phyloP scores from a whole-genome alignment of 2,797 vertebrate genomes.

The Poeciliopsis presidionis region DNA sequence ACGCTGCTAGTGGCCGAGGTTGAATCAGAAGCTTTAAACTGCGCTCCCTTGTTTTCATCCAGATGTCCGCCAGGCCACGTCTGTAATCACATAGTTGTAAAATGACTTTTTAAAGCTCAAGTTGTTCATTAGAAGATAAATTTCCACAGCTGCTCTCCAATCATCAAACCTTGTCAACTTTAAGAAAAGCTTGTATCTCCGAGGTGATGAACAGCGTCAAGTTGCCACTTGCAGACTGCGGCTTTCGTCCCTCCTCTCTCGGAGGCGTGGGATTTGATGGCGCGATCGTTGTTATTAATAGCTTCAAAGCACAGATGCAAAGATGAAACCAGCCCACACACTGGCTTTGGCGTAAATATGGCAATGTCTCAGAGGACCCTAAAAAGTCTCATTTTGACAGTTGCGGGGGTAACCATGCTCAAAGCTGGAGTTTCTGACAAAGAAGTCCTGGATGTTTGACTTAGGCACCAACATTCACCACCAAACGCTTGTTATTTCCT shows the following conservation, averaged over 20 bases:
- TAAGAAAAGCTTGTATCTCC: slow-evolving; percentile 37
- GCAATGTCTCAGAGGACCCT: slow-evolving; percentile 19
- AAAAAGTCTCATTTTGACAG: not conserved
- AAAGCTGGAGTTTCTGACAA: not conserved
- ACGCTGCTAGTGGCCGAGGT: slow-evolving; percentile 6
- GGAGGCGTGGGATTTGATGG: slow-evolving; percentile 48
- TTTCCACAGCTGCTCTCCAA: slow-evolving; percentile 68
- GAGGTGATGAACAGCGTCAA: slow-evolving; percentile 35
- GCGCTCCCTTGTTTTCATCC: slow-evolving; percentile 51
- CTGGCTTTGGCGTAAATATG: slow-evolving; percentile 21
- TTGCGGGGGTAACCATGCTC: not conserved
- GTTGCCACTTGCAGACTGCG: slow-evolving; percentile 23
- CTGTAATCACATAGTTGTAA: slow-evolving; percentile 75
- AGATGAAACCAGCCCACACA: slow-evolving; percentile 38
- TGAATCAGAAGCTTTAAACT: slow-evolving; percentile 42
- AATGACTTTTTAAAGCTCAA: slow-evolving; percentile 64
- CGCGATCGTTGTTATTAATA: slow-evolving; percentile 63
- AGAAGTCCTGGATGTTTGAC: slow-evolving; percentile 5
- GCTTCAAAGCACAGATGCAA: slow-evolving; percentile 39
- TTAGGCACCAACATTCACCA: slow-evolving; percentile 18
- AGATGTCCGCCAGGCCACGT: slow-evolving; percentile 49
- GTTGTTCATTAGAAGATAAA: slow-evolving; percentile 47
- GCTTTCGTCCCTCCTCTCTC: slow-evolving; percentile 24
- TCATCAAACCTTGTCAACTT: slow-evolving; percentile 24
- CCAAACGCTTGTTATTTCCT: slow-evolving; percentile 29